A percentile compares a stretch with the other conserved stretches of the same genome.
Conservation (phyloP, 1,140 invertebrate genomes). For the Zaprionus gabonicus region DNA sequence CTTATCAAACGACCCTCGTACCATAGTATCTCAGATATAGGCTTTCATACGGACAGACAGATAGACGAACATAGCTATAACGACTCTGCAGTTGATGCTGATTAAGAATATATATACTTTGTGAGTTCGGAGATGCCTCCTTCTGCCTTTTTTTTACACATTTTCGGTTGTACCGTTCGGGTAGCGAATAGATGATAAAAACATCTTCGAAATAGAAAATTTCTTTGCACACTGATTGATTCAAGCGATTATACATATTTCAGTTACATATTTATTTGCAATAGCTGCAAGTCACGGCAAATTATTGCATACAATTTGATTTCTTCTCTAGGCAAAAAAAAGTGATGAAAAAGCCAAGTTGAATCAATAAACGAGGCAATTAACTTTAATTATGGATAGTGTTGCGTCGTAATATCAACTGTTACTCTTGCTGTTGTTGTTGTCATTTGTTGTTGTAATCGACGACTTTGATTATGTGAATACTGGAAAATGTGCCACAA, state of each 20-base stretch:
- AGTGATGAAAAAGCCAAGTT: slow-evolving; percentile 16
- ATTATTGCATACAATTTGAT: slow-evolving; percentile 22
- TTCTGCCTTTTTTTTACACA: too few species aligned
- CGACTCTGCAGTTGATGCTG: too few species aligned
- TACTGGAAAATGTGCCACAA: slow-evolving; percentile 28
- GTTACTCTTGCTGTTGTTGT: slow-evolving; percentile 30
- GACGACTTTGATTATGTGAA: slow-evolving; percentile 56
- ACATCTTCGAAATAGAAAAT: neutral
- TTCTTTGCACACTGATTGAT: neutral
- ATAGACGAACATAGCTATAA: too few species aligned
- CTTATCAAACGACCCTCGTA: too few species aligned
- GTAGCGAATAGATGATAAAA: neutral
- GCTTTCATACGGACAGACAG: too few species aligned
- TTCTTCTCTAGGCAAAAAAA: slow-evolving; percentile 30
- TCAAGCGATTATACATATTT: neutral
- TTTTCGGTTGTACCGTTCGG: too few species aligned
- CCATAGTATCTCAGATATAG: too few species aligned
- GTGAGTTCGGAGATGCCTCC: too few species aligned
- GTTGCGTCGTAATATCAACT: slow-evolving; percentile 48
- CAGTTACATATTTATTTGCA: slow-evolving; percentile 10
- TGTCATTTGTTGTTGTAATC: slow-evolving; percentile 35
- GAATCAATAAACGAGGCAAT: slow-evolving; percentile 58
- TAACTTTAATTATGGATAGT: slow-evolving; percentile 59
- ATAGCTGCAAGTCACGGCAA: slow-evolving; percentile 36
- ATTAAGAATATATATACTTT: too few species aligned